Base-by-base conservation (phyloP, 1,140 invertebrate genomes). In the Pseudachorutes palmiensis region DNA sequence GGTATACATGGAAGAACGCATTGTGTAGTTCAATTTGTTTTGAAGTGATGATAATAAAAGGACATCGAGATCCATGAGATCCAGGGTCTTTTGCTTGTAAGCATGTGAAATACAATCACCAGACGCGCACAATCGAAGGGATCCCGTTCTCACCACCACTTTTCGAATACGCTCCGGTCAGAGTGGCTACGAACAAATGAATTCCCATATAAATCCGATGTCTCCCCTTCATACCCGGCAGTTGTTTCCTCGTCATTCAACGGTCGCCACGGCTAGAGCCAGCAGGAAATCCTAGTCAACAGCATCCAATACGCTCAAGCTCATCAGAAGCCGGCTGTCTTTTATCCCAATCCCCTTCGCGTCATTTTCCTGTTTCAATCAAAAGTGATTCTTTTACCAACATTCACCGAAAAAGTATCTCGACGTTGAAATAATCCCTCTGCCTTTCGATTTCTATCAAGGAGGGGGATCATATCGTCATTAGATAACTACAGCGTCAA, bases 91-190 rank as follows among this genome's bases (percentile, higher is more conserved):
- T n/a, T 58, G 28, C 22, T 58, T 58, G 9, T 24, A 58, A 24
- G 9, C n/a, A 9, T 58, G 5, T 58, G 9, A 29, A 9, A 12
- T 58, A 22, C 9, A 55, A 19, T 24, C 24, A 26, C 24, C 51
- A 5, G 30, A 41, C 49, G 67, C 67, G 67, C 67, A 68, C 64
- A 69, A 65, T 65, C 62, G 63, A 62, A 16, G 28, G 67, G 48
- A 22, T 16, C 55, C 26, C 45, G 2, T 61, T 36, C 51, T 55
- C 24, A 41, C 51, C 51, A 55, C 14, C 5, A 16, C 24, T 55
- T 19, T 63, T 2, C 41, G 29, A 63, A 63, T 28, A 30, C 36
- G 2, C 22, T n/a, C 30, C 16, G 61, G 41, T 26, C 16, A 26
- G 32, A 62, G 19, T 24, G 29, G 19, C 41, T 51, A 22, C 16